Conservation (phyloP, 2,113 vertebrate genomes). For the Pampusana beccarii region DNA sequence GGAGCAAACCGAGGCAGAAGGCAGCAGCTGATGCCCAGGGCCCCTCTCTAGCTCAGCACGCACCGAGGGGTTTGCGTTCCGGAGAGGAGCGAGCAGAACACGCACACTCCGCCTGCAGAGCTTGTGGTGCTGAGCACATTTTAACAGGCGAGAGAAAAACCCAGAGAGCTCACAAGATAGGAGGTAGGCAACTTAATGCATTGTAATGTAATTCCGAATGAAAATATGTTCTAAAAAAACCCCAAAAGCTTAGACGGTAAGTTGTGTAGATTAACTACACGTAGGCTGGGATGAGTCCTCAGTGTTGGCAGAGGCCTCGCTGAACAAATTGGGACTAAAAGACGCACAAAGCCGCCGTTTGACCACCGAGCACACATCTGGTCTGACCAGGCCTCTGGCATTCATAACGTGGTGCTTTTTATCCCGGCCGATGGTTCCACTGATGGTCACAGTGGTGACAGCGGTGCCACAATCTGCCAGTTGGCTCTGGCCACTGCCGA, state of each 20-base stretch:
- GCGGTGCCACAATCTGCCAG: neutral
- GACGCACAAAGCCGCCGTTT: neutral
- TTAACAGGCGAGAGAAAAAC: neutral
- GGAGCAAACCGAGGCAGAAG: neutral
- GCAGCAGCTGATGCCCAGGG: neutral
- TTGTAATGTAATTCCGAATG: neutral
- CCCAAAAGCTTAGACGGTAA: neutral
- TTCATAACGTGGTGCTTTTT: neutral
- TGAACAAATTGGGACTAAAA: neutral
- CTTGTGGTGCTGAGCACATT: neutral
- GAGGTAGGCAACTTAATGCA: neutral
- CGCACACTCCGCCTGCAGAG: neutral
- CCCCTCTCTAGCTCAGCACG: neutral
- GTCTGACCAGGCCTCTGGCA: neutral
- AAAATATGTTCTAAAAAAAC: neutral
- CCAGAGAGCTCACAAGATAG: neutral
- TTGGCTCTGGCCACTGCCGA: neutral
- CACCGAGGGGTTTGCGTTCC: accelerated
- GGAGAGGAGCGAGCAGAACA: neutral
- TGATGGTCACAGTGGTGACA: neutral
- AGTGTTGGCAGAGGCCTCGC: neutral
- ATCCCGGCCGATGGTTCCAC: neutral
- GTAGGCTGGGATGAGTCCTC: neutral
- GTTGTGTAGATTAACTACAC: neutral
- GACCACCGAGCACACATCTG: neutral